Conservation (phyloP, 1,140 invertebrate genomes). For the Diabrotica undecimpunctata region DNA sequence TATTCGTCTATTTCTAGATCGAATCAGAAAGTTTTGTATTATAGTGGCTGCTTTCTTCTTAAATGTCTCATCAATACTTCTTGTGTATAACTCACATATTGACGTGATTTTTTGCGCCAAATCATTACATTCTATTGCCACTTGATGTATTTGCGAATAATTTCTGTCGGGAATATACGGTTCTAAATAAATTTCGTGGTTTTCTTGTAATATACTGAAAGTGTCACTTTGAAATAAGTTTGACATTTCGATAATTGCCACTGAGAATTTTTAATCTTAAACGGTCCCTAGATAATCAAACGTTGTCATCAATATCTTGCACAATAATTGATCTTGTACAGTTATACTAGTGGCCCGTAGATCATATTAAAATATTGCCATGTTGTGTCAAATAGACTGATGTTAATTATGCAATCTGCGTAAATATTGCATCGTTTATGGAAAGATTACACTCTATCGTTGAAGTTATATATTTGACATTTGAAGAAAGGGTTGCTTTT, state of each 20-base stretch:
- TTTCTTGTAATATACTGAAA: conserved; percentile 10
- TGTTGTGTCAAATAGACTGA: too few species aligned
- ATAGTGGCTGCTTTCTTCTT: conserved; percentile 13
- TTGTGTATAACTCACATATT: conserved; percentile 4
- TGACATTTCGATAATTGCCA: conserved; percentile 13
- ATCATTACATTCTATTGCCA: background rate
- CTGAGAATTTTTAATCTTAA: background rate
- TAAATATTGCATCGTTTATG: too few species aligned
- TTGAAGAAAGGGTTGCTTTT: too few species aligned
- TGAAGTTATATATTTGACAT: too few species aligned
- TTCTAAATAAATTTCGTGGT: conserved; percentile 10
- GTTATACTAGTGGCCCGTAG: too few species aligned
- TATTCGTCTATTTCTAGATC: conserved; percentile 17
- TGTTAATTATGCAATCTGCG: too few species aligned
- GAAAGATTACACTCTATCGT: too few species aligned
- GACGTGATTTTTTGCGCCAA: conserved; percentile 6
- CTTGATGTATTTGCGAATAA: background rate
- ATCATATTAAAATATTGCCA: too few species aligned
- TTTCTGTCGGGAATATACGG: background rate
- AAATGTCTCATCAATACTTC: background rate
- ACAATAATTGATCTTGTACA: too few species aligned
- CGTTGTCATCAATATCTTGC: too few species aligned
- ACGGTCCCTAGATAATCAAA: too few species aligned
- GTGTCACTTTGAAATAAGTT: conserved; percentile 13
- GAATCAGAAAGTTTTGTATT: conserved; percentile 23